Conservation (phyloP, 2,888 invertebrate genomes). For the Pandemis heparana region DNA sequence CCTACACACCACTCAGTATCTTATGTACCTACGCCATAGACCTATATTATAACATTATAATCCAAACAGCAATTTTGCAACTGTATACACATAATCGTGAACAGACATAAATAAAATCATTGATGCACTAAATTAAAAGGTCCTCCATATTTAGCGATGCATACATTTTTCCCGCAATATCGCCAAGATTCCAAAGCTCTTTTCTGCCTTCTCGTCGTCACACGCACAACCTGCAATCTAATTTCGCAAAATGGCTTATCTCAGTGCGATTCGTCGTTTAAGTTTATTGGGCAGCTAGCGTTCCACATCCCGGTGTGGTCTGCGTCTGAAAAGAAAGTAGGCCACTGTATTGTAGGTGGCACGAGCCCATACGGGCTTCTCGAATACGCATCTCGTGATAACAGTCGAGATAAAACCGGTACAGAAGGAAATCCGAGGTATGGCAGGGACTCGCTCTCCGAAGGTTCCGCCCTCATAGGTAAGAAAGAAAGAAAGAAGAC, state of each 20-base stretch:
- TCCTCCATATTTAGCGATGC: no score
- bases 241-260: slow-evolving; percentile 27
- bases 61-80: no score
- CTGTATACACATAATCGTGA: no score
- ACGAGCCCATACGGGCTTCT: slow-evolving; percentile 1
- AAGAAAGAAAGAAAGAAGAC: no score
- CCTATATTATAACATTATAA: no score
- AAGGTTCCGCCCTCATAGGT: not conserved
- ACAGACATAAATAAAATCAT: no score
- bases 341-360: slow-evolving; percentile 1
- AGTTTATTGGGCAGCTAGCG: slow-evolving; percentile 31
- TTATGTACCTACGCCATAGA: no score
- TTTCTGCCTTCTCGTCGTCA: not conserved
- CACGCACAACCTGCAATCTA: slow-evolving; percentile 20
- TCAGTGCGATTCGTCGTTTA: slow-evolving; percentile 25
- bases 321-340: slow-evolving; percentile 7
- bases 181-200: not conserved
- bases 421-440: slow-evolving; percentile 47
- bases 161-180: not conserved
- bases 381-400: slow-evolving; percentile 46
- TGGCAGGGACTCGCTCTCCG: not conserved
- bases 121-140: no score
- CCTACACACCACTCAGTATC: no score
- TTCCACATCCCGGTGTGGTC: slow-evolving; percentile 3
- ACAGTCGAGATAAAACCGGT: slow-evolving; percentile 56